Base-by-base conservation (phyloP, 2,888 invertebrate species). In the Drosophila siamana region DNA sequence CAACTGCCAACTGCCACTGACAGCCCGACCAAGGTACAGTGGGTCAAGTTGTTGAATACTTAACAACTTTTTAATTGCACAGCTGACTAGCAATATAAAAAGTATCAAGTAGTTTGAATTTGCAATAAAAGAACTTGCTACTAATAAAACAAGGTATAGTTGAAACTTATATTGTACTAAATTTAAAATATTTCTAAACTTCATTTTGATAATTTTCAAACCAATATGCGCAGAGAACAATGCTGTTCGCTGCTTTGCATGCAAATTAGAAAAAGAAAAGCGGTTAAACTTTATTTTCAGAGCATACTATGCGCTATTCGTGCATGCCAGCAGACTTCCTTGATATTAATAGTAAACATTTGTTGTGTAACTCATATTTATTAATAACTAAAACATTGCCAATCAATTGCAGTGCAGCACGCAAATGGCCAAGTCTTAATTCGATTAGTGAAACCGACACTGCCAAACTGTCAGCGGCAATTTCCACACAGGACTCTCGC, bases 401-500 rank as follows among this genome's bases (percentile, higher is more conserved):
- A 71, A 71, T 84, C 74, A 73, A 83, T 86, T 57, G 64, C 22
- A 38, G 50, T 38, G 52, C 22, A 44, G 19, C 86, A 86, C 80
- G 83, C 74, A 82, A 60, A 73, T 50, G 57, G 33, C 22, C 59
- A 48, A 62, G 66, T 82, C 46, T 59, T 43, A 84, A 85, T 84
- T 86, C 85, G 85, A 85, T 85, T 88, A 86, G 73, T 55, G 48
- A 54, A 54, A 55, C 43, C 62, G 46, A 70, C 36, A 46, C 69
- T 69, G 69, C 47, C 69, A 67, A 78, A 86, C 69, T 84, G 84
- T 88, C 84, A 78, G 67, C 67, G 55, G 51, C 56, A 83, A 80
- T 88, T 76, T 75, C 47, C 67, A 38, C 48, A 47, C 48, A 46
- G 48, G 16, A 44, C 41, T 38, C 56, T 52, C 43, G 16, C 55